phyloP scores from a whole-genome alignment of 2,888 invertebrate species.

The Ophion ventricosus region DNA sequence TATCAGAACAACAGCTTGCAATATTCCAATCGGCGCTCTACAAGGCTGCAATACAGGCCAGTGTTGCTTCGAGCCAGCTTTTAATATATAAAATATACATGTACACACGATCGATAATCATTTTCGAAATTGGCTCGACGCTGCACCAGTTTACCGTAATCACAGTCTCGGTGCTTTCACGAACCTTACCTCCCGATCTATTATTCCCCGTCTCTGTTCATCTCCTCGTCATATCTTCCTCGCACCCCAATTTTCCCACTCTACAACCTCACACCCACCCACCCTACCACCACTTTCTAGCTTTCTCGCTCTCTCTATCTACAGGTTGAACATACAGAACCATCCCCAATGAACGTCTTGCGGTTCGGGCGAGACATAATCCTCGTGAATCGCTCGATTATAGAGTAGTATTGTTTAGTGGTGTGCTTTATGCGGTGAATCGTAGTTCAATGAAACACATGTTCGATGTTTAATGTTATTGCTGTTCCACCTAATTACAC shows the following conservation, averaged over 20 bases:
- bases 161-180: slow-evolving; percentile 45
- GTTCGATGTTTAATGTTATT: slow-evolving; percentile 11
- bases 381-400: slow-evolving; percentile 32
- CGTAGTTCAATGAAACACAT: slow-evolving; percentile 36
- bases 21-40: slow-evolving; percentile 30
- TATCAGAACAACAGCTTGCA: slow-evolving; percentile 23
- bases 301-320: neutral
- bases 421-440: slow-evolving; percentile 18
- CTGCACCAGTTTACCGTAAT: slow-evolving; percentile 46
- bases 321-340: slow-evolving; percentile 35
- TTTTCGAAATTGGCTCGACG: slow-evolving; percentile 50
- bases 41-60: neutral
- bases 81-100: slow-evolving; percentile 32
- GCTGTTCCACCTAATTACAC: neutral
- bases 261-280: neutral
- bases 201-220: slow-evolving; percentile 19
- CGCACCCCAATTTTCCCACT: neutral
- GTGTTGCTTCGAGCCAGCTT: slow-evolving; percentile 23
- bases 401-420: slow-evolving; percentile 28
- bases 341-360: slow-evolving; percentile 37
- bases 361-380: slow-evolving; percentile 49
- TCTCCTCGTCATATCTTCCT: neutral
- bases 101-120: slow-evolving; percentile 48
- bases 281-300: neutral
- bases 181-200: slow-evolving; percentile 21